Evolutionary conservation across 2,113 vertebrate species (phyloP).

Genomic region (Varanus salvator): DNA sequence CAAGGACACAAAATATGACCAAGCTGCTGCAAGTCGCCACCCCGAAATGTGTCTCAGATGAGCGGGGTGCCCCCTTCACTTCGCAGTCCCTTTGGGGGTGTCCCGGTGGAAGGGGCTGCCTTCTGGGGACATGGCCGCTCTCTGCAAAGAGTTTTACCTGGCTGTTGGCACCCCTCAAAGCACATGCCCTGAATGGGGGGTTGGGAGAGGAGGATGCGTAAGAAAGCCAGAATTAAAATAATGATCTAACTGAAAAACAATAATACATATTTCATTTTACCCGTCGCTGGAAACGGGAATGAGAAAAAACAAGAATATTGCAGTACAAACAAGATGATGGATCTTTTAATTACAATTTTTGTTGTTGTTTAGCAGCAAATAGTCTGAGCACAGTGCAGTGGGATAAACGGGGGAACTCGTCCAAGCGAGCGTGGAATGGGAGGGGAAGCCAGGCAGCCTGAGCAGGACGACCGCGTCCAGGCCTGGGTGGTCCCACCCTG

Average conservation of each 20-base stretch:
- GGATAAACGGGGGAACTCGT: background rate
- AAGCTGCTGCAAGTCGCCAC: background rate
- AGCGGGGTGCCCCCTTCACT: no score
- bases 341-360: background rate
- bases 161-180: background rate
- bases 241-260: constrained; percentile 5
- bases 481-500: background rate
- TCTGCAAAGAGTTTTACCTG: background rate
- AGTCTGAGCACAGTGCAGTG: background rate
- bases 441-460: no score
- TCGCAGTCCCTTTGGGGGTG: no score
- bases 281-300: background rate
- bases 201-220: background rate
- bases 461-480: background rate
- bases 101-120: no score
- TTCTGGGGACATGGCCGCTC: background rate
- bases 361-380: background rate
- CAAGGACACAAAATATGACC: background rate
- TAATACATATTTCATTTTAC: background rate
- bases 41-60: background rate
- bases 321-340: background rate
- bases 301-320: no score
- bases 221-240: background rate
- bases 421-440: background rate
- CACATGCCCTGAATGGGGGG: background rate